Evolutionary conservation across 2,797 vertebrate genomes (phyloP), one percentile per base, ranked within the genome.

Genomic region (Brachyalestes nurse): DNA sequence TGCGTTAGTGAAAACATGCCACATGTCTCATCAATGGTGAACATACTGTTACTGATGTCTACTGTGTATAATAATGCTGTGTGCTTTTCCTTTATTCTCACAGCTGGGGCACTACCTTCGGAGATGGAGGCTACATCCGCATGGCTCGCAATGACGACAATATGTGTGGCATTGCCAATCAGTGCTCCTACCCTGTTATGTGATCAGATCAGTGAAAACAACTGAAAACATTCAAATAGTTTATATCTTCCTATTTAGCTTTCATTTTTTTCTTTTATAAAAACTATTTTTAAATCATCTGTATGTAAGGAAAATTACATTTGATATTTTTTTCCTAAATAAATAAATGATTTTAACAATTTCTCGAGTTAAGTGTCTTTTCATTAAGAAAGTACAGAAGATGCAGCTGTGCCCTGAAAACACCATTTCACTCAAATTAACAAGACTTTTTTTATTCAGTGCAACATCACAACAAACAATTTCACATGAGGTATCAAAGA

Each of bases 401-500:
- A 34, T 40, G 25, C 25, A 67, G 23, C 5, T 28, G 23, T 49
- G 17, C 0, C 10, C 21, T 61, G 5, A 64, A 86, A 75, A 61
- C 8, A 74, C 14, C 10, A 77, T 67, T 78, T 47, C 47, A 81
- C n/a, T 28, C 80, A 76, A 66, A 65, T 83, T 92, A 94, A 92
- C 92, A 94, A 94, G 93, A 93, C 83, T 90, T 94, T 95, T 94
- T 92, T 64, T 67, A 93, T 94, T 95, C 94, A 94, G 94, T 95
- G 94, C 93, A 95, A 95, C 93, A 95, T 93, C 94, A 95, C 94
- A 93, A 94, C 94, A 93, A 95, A 95, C 94, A 95, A 93, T 93
- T 94, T 95, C 93, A 95, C 94, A 95, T 95, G 94, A 95, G 94
- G 94, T 95, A 95, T 95, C 95, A 93, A 95, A 94, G 94, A 87